A percentile compares a stretch with the other conserved stretches of the same genome.
Conservation (phyloP, 2,113 vertebrate genomes). For the Anarhynchus alexandrinus region DNA sequence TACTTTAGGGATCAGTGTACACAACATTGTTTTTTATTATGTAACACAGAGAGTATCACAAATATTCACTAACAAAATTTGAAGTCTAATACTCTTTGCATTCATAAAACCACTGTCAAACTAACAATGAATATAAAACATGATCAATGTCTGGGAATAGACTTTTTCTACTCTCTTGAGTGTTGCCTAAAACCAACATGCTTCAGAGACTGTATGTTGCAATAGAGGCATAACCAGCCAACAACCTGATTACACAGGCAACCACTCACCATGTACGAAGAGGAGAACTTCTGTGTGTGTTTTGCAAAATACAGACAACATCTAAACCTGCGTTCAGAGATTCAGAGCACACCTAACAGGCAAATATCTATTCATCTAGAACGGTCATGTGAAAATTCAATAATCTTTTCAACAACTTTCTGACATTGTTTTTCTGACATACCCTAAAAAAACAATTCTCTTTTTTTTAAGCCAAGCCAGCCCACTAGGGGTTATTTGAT, state of each 20-base stretch:
- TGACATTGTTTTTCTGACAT: background rate
- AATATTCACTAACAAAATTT: background rate
- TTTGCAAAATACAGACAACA: background rate
- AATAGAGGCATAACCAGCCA: background rate
- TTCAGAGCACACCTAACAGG: background rate
- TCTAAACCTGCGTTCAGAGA: background rate
- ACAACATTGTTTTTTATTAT: background rate
- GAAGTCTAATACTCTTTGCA: background rate
- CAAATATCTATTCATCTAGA: background rate
- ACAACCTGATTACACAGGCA: background rate
- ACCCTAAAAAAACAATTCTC: background rate
- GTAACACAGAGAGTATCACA: background rate
- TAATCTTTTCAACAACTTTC: background rate
- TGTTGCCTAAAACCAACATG: background rate
- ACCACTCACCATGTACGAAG: accelerated
- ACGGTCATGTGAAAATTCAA: accelerated
- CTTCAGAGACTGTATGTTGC: background rate
- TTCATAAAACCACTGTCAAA: background rate
- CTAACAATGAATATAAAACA: background rate
- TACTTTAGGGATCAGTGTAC: background rate
- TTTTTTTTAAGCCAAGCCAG: background rate
- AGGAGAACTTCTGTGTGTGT: background rate
- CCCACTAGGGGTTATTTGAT: background rate
- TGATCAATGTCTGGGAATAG: background rate
- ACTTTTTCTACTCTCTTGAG: background rate